These are phyloP conservation scores for Atherinomorus stipes DNA, from an alignment of 2,113 vertebrate species.

Conservation along the genomic window DNA sequence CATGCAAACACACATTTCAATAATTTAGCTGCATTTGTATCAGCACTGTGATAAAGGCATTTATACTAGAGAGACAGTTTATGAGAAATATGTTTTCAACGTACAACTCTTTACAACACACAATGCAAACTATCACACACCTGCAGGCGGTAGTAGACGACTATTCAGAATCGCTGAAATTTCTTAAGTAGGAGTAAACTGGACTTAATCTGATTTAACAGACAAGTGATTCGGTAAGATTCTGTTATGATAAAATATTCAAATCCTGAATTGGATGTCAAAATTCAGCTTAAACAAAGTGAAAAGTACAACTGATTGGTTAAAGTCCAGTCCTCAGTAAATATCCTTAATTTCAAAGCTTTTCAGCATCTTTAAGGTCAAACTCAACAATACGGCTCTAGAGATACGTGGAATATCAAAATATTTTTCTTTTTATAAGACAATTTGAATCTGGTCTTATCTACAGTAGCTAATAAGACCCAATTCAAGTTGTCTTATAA, in stretches of 20 bases:
- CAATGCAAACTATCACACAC: slow-evolving; percentile 16
- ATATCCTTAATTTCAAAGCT: background rate
- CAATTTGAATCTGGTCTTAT: too few relatives aligned
- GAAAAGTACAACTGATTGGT: too few relatives aligned
- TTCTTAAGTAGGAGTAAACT: too few relatives aligned
- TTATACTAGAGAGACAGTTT: background rate
- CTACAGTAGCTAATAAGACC: too few relatives aligned
- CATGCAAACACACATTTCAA: slow-evolving; percentile 3
- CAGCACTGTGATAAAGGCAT: slow-evolving; percentile 6
- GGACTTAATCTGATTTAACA: background rate
- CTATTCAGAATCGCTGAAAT: background rate
- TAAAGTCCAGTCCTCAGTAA: too few relatives aligned
- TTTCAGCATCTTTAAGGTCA: background rate
- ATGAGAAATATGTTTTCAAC: background rate
- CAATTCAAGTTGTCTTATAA: too few relatives aligned
- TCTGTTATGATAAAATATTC: background rate
- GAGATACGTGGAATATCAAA: too few relatives aligned
- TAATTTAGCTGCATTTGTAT: slow-evolving; percentile 5
- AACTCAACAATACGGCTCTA: background rate
- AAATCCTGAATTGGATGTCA: background rate
- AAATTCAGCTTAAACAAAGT: background rate
- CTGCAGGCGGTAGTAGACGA: background rate
- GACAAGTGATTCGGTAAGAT: too few relatives aligned
- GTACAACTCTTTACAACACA: slow-evolving; percentile 5
- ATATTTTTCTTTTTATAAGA: too few relatives aligned